phyloP scores from a whole-genome alignment of 1,140 invertebrate species.

The Rhizoglyphus robini region DNA sequence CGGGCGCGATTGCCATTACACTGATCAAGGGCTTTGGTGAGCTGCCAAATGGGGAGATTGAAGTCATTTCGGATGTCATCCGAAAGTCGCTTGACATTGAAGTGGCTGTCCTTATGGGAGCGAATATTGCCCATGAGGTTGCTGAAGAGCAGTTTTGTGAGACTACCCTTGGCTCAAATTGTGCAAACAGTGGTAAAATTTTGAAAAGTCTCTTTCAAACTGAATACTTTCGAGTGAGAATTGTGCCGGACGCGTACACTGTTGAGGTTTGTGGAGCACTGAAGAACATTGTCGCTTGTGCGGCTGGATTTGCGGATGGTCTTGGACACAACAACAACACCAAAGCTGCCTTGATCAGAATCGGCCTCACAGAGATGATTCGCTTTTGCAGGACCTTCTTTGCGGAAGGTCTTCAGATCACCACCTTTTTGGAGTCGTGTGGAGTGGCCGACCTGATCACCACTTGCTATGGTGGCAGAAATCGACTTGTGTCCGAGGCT shows the following conservation, averaged over 20 bases:
- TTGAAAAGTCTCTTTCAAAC: slow-evolving; percentile 86
- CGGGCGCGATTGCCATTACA: no score
- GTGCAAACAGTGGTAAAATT: slow-evolving; percentile 56
- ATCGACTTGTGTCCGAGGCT: slow-evolving; percentile 83
- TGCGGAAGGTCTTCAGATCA: slow-evolving; percentile 48
- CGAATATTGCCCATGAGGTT: slow-evolving; percentile 87
- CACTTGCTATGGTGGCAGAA: no score
- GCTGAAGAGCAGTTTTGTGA: slow-evolving; percentile 96
- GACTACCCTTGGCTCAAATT: slow-evolving; percentile 95
- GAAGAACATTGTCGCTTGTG: slow-evolving; percentile 98
- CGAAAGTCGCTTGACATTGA: slow-evolving; percentile 74
- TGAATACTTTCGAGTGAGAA: slow-evolving; percentile 85
- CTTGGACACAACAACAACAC: no score
- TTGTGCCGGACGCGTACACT: slow-evolving; percentile 91
- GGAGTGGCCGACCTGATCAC: slow-evolving; percentile 97
- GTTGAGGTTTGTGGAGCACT: slow-evolving; percentile 35
- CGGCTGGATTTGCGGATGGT: no score
- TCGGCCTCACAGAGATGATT: slow-evolving; percentile 98
- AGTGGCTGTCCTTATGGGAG: slow-evolving; percentile 98
- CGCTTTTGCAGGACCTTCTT: no score
- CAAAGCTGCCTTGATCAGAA: slow-evolving; percentile 86
- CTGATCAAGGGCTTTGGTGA: no score
- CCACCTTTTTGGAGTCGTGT: slow-evolving; percentile 96
- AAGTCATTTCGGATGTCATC: slow-evolving; percentile 92
- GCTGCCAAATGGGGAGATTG: slow-evolving; percentile 81